Base-by-base conservation (phyloP, 2,113 vertebrate species). In the Prolemur simus region DNA sequence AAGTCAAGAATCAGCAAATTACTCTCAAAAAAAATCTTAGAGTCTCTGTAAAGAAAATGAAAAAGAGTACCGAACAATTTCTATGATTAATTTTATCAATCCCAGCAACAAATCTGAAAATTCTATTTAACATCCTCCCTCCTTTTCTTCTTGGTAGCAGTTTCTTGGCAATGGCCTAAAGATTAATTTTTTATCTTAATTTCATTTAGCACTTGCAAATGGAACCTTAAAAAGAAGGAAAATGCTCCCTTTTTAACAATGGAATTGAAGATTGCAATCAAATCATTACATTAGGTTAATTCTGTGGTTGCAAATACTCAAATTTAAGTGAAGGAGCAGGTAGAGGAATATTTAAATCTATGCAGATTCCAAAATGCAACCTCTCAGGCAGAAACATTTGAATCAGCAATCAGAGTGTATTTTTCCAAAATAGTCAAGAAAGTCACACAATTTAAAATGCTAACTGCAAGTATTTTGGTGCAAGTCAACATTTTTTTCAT, bases 391-490 rank as follows among this genome's bases (percentile, higher is more conserved):
- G 81, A 92, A 95, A 86, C 34, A 54, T 82, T 29, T 89, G 54
- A 74, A 74, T 84, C 1, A 90, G 69, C 54, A 49, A 77, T 45
- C 56, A 17, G 52, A 78, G 4, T n/a, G 6, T 15, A 71, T 95
- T 98, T 93, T 45, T 96, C 82, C 82, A 83, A 94, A 96, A 86
- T 4, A 13, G 42, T 69, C 66, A 71, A 76, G 76, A 87, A 81
- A 56, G 45, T 21, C 85, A 94, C 21, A 47, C 18, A 47, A 89
- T 94, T 84, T 56, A 88, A 88, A 76, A 87, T 42, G 15, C 47
- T 78, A 52, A n/a, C 42, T 88, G 37, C 9, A 78, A 96, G 56
- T 15, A 68, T 89, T 93, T 78, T 78, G 66, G 68, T 60, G 37
- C 8, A 85, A 93, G 71, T 85, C 42, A 82, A 94, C 88, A 82